phyloP scores from a whole-genome alignment of 2,113 vertebrate species.

The Oncorhynchus tshawytscha region DNA sequence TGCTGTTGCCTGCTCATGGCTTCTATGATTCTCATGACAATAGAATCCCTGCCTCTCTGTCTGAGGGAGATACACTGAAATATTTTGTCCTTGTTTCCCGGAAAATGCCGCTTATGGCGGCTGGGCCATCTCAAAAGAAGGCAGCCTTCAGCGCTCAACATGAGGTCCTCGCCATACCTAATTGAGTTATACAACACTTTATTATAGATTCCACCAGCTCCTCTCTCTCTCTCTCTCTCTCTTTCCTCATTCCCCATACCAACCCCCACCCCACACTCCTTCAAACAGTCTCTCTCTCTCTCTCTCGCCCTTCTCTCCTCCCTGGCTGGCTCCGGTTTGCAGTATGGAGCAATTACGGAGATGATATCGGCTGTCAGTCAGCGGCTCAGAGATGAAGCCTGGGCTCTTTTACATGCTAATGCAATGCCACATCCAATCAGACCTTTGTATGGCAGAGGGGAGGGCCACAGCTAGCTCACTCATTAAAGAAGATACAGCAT shows the following conservation, averaged over 20 bases:
- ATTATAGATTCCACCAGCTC: conserved; percentile 25
- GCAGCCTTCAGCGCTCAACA: conserved; percentile 34
- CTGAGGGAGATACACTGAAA: conserved; percentile 29
- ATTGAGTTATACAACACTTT: conserved; percentile 36
- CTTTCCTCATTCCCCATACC: neutral
- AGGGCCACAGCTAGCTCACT: conserved; percentile 43
- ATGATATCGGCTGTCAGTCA: conserved; percentile 80
- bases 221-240: conserved; percentile 1
- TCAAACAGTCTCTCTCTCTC: conserved; percentile 1
- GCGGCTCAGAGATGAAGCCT: conserved; percentile 69
- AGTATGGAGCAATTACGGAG: conserved; percentile 73
- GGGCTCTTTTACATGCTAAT: conserved; percentile 77
- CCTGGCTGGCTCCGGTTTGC: conserved; percentile 45
- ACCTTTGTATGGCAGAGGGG: conserved; percentile 62
- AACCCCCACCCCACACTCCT: conserved; percentile 1
- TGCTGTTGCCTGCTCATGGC: neutral
- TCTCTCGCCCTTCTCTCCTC: conserved; percentile 7
- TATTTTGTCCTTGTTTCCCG: conserved; percentile 15
- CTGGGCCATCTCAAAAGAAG: conserved; percentile 27
- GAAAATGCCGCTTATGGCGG: conserved; percentile 14
- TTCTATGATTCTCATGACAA: neutral
- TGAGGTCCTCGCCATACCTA: conserved; percentile 32
- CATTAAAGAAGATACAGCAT: conserved; percentile 70
- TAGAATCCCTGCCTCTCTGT: neutral
- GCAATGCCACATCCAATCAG: conserved; percentile 74